Evolutionary conservation across 1,140 invertebrate genomes (phyloP).

Genomic region (Pararge aegeria): DNA sequence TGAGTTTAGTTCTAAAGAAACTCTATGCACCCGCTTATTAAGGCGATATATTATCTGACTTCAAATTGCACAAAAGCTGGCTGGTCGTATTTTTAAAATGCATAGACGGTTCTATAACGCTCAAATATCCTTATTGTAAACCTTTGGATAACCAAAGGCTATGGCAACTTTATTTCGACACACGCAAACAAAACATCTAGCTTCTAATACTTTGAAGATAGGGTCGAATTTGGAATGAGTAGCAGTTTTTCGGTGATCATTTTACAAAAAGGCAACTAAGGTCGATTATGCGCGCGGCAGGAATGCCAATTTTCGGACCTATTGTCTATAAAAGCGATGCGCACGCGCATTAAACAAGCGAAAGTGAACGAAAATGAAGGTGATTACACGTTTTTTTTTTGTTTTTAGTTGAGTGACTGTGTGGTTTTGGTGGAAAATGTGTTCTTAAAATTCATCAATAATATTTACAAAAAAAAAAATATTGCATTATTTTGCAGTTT

Average conservation of each 20-base stretch:
- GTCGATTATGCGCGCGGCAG: slow-evolving; percentile 45
- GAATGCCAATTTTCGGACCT: slow-evolving; percentile 51
- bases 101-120: not conserved
- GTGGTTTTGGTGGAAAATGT: not conserved
- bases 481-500: not conserved
- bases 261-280: slow-evolving; percentile 38
- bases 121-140: slow-evolving; percentile 13
- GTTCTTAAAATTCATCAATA: too few relatives aligned
- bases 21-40: too few relatives aligned
- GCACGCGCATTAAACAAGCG: slow-evolving; percentile 41
- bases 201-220: not conserved
- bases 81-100: not conserved
- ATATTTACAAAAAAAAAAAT: not conserved
- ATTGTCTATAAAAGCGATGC: slow-evolving; percentile 71
- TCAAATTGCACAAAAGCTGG: not conserved
- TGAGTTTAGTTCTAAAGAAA: too few relatives aligned
- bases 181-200: not conserved
- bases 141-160: not conserved
- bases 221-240: slow-evolving; percentile 3
- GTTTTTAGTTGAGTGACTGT: slow-evolving; percentile 14
- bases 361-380: slow-evolving; percentile 73
- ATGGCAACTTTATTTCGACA: not conserved
- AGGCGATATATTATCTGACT: too few relatives aligned
- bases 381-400: slow-evolving; percentile 64
- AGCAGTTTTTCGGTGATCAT: slow-evolving; percentile 2